Conservation (phyloP, 2,888 invertebrate species). For the Linyphia triangularis region DNA sequence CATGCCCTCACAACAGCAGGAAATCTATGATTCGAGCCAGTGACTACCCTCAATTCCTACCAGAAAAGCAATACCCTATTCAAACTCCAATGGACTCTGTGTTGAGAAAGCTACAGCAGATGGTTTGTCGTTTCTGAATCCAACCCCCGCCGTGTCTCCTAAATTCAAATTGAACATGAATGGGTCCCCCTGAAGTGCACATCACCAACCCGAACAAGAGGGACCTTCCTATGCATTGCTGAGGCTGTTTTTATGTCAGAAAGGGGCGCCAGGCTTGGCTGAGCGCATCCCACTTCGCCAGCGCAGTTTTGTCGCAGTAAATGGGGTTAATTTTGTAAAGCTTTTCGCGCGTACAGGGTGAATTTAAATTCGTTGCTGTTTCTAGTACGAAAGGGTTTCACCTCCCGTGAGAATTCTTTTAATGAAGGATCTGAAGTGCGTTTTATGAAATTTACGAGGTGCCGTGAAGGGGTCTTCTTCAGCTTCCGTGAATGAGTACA, state of each 20-base stretch:
- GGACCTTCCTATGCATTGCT: slow-evolving; percentile 31
- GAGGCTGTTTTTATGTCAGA: slow-evolving; percentile 38
- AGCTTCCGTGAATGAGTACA: no score
- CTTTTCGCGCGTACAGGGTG: slow-evolving; percentile 13
- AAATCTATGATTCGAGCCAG: neutral
- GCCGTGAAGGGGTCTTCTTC: neutral
- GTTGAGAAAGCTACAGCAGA: slow-evolving; percentile 8
- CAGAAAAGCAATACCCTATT: neutral
- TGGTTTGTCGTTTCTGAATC: slow-evolving; percentile 44
- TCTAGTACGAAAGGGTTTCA: neutral
- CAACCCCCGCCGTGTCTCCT: slow-evolving; percentile 45
- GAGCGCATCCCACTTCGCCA: slow-evolving; percentile 46
- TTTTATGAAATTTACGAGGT: slow-evolving; percentile 15
- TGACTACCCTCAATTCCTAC: neutral
- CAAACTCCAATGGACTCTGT: neutral
- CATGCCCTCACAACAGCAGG: neutral
- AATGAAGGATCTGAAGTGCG: slow-evolving; percentile 35
- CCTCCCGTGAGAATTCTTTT: slow-evolving; percentile 46
- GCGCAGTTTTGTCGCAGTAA: slow-evolving; percentile 53
- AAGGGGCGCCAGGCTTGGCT: slow-evolving; percentile 46
- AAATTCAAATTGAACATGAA: slow-evolving; percentile 72
- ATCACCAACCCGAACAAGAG: slow-evolving; percentile 16
- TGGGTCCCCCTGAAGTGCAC: slow-evolving; percentile 52
- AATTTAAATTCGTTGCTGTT: slow-evolving; percentile 7
- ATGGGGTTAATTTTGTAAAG: slow-evolving; percentile 73